Base-by-base conservation (phyloP, 1,140 invertebrate genomes). In the Panagrolaimus sp. region DNA sequence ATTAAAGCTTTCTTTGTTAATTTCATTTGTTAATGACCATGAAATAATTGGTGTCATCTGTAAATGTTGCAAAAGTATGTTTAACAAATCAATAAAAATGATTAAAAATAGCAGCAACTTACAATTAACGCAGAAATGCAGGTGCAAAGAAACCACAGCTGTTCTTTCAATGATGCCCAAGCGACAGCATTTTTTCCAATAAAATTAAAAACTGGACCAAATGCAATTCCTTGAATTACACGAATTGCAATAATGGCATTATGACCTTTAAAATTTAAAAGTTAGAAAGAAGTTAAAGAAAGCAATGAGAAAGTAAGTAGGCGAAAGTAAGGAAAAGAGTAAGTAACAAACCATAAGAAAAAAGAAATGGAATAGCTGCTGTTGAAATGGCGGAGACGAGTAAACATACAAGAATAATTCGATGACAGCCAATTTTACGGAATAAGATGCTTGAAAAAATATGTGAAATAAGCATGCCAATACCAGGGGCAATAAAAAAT, bases 111-210 rank as follows among this genome's bases (percentile, higher is more conserved):
- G 66, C 31, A 38, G 31, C 31, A 38, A 72, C 16, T 9, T 70
- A 71, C 62, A 23, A 68, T 46, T 45, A 75, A 27, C 13, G 74
- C 69, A 38, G 70, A 38, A 45, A 75, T 53, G 11, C 57, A 75
- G 38, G 47, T 66, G 14, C 42, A 31, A 44, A 76, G 38, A 51
- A 75, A 75, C 27, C 48, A 71, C 13, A 78, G 63, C 62, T 75
- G 74, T 64, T 75, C 74, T 42, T 72, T 68, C n/a, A 75, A 31
- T 23, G 71, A 66, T 11, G 69, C 74, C 74, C 74, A 75, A 42
- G 72, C 25, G 7, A 74, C 74, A 8, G 74, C 65, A 43, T 63
- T 76, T 20, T 43, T 31, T 16, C 73, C 74, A 42, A 77, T 42
- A 62, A 75, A 76, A 23, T 65, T 48, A 16, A 75, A 65, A 9